A percentile compares a stretch with the other conserved stretches of the same genome.
Conservation (phyloP, 2,113 vertebrate genomes). For the Bubo bubo region DNA sequence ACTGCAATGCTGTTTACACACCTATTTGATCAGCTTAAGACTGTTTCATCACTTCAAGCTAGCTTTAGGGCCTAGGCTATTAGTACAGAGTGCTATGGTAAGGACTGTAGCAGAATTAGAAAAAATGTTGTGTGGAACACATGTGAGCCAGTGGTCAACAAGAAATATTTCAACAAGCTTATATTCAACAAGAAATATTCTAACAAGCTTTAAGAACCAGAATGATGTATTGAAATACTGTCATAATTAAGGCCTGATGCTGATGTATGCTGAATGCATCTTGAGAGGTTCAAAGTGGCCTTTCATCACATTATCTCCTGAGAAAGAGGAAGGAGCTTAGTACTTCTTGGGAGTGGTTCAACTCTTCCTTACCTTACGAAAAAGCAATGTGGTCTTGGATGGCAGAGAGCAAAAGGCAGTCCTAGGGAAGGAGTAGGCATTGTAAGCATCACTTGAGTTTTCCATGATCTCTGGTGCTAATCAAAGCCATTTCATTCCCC, state of each 20-base stretch:
- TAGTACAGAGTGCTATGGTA: neutral
- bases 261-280: neutral
- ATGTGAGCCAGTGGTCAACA: neutral
- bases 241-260: neutral
- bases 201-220: neutral
- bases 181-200: neutral
- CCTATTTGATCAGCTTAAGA: neutral
- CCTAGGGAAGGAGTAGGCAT: neutral
- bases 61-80: neutral
- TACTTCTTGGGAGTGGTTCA: neutral
- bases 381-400: neutral
- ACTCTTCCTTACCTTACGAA: neutral
- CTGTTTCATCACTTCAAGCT: neutral
- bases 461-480: neutral
- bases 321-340: neutral
- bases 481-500: neutral
- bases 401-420: neutral
- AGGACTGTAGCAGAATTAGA: neutral
- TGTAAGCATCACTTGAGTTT: neutral
- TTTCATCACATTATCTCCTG: neutral
- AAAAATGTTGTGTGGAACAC: neutral
- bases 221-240: neutral
- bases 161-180: neutral
- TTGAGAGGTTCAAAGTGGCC: neutral
- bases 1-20: neutral